Conservation (phyloP, 2,113 vertebrate species). For the Antechinus flavipes region DNA sequence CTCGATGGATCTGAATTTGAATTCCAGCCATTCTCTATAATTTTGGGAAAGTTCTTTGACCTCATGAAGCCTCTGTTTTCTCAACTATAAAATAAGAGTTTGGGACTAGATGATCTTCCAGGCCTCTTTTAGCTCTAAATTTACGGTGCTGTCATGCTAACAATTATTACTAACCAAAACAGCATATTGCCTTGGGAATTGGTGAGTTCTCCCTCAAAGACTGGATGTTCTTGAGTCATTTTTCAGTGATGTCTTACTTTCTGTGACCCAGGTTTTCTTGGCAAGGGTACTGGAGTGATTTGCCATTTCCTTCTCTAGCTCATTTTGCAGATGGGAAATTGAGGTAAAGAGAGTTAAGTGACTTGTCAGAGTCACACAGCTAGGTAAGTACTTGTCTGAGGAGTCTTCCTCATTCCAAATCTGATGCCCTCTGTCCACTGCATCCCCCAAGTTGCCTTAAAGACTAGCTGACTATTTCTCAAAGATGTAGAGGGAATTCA, state of each 20-base stretch:
- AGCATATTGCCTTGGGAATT: background rate
- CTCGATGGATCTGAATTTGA: background rate
- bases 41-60: background rate
- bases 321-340: background rate
- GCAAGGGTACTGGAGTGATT: too few relatives aligned
- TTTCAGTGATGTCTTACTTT: too few relatives aligned
- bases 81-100: background rate
- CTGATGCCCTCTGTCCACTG: background rate
- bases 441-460: too few relatives aligned
- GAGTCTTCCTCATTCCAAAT: background rate
- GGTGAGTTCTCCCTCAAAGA: too few relatives aligned
- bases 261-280: too few relatives aligned
- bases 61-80: background rate
- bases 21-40: too few relatives aligned
- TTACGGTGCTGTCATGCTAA: background rate
- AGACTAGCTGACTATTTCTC: too few relatives aligned
- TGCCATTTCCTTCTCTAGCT: too few relatives aligned
- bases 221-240: too few relatives aligned
- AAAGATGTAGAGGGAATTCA: too few relatives aligned
- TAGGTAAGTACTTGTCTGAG: background rate
- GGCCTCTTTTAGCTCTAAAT: background rate
- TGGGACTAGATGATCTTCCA: background rate
- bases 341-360: background rate
- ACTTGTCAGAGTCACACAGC: background rate
- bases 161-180: background rate